These are phyloP conservation scores for Catagonus wagneri DNA, from an alignment of 2,113 vertebrate genomes.

Conservation along the genomic window DNA sequence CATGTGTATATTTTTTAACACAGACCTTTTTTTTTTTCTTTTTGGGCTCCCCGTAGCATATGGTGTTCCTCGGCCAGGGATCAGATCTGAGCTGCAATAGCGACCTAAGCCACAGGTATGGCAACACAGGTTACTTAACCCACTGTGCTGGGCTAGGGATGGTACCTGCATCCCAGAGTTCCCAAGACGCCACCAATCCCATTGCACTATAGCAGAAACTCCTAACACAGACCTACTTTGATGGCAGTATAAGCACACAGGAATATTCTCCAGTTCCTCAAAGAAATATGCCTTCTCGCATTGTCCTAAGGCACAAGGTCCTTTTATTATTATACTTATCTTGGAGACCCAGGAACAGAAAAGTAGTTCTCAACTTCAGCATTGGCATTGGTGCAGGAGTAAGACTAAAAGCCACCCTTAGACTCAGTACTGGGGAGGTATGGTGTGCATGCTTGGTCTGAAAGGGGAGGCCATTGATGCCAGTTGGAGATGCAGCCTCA, in stretches of 20 bases:
- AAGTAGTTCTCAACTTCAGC: background rate
- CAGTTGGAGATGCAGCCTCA: background rate
- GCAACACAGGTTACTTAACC: no score
- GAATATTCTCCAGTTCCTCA: background rate
- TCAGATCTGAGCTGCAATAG: no score
- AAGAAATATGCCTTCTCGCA: background rate
- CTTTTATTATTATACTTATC: background rate
- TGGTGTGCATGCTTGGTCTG: background rate
- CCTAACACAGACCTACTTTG: background rate
- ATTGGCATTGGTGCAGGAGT: background rate
- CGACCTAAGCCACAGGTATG: no score
- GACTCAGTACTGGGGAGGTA: background rate
- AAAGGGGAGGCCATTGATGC: background rate
- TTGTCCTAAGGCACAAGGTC: background rate
- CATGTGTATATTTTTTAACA: background rate
- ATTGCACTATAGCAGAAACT: no score
- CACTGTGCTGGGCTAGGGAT: no score
- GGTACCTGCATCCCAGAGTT: no score
- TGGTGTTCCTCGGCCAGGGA: no score
- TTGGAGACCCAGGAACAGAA: background rate
- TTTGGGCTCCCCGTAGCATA: no score
- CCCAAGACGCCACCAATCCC: no score
- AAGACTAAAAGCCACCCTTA: background rate
- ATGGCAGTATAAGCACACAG: background rate
- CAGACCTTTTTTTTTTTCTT: background rate